phyloP scores from a whole-genome alignment of 2,113 vertebrate genomes.

The Aythya baeri region DNA sequence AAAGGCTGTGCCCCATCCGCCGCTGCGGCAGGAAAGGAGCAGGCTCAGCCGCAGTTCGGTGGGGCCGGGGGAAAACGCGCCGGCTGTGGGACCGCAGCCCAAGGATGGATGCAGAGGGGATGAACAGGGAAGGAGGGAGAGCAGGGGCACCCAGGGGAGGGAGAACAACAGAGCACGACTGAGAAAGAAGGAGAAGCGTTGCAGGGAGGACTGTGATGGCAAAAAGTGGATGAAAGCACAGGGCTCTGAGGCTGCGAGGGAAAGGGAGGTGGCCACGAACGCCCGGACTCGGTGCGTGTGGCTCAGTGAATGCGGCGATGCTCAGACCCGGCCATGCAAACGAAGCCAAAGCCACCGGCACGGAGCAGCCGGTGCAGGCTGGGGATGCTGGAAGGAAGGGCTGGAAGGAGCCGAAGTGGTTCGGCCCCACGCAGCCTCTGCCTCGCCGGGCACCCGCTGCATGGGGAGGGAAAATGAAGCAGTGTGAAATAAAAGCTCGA shows the following conservation, averaged over 20 bases:
- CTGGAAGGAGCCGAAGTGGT: not conserved
- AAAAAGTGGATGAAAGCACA: not conserved
- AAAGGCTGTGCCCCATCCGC: not conserved
- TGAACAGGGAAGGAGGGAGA: not conserved
- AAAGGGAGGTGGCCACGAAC: too few relatives aligned
- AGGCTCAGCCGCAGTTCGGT: not conserved
- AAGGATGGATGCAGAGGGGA: not conserved
- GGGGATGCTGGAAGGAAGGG: not conserved
- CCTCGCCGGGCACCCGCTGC: not conserved
- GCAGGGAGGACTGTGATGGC: not conserved
- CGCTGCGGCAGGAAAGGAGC: not conserved
- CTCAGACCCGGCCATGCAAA: not conserved
- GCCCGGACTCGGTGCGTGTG: fast-evolving
- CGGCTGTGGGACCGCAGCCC: not conserved
- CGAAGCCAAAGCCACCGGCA: not conserved
- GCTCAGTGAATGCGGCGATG: not conserved
- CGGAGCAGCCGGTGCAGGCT: fast-evolving
- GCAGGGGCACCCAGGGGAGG: not conserved
- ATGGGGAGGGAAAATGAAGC: not conserved
- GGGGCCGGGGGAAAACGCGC: not conserved
- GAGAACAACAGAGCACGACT: not conserved
- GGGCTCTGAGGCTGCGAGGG: too few relatives aligned
- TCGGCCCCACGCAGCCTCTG: fast-evolving
- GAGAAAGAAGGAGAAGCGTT: not conserved
- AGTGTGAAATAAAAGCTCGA: not conserved